A percentile compares a stretch with the other conserved stretches of the same genome.
Evolutionary conservation across 2,888 invertebrate species (phyloP).

Genomic region (Leptopilina drosophilae): DNA sequence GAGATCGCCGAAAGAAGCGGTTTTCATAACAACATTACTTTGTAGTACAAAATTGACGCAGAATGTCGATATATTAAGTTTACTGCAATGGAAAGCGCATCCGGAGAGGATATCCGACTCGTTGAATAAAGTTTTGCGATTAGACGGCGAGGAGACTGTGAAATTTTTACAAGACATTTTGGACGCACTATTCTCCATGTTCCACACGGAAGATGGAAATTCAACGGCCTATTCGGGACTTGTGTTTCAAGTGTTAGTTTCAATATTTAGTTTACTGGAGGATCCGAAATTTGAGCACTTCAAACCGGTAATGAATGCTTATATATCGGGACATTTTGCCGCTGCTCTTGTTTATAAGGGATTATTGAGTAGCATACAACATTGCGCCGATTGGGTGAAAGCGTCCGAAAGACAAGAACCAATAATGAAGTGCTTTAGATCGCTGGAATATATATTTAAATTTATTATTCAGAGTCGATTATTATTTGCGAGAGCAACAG

Average conservation of each 20-base stretch:
- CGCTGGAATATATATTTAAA: slow-evolving; percentile 94
- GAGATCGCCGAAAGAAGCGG: slow-evolving; percentile 90
- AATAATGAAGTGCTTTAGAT: slow-evolving; percentile 92
- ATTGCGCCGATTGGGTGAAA: slow-evolving; percentile 91
- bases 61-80: slow-evolving; percentile 91
- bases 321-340: slow-evolving; percentile 95
- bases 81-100: slow-evolving; percentile 94
- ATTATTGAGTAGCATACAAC: slow-evolving; percentile 91
- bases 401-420: slow-evolving; percentile 93
- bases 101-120: slow-evolving; percentile 93
- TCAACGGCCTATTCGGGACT: slow-evolving; percentile 92
- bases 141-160: slow-evolving; percentile 93
- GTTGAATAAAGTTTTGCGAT: slow-evolving; percentile 86
- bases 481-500: slow-evolving; percentile 90
- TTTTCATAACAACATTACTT: slow-evolving; percentile 88
- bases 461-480: slow-evolving; percentile 93
- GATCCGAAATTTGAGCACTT: slow-evolving; percentile 96
- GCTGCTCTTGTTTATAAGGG: slow-evolving; percentile 96
- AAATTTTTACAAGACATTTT: slow-evolving; percentile 96
- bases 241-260: slow-evolving; percentile 91
- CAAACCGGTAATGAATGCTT: slow-evolving; percentile 94
- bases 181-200: slow-evolving; percentile 94
- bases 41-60: slow-evolving; percentile 98
- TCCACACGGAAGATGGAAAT: slow-evolving; percentile 95
- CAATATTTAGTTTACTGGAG: slow-evolving; percentile 93